phyloP scores from a whole-genome alignment of 2,797 vertebrate genomes.

The Macrochelys suwanniensis region DNA sequence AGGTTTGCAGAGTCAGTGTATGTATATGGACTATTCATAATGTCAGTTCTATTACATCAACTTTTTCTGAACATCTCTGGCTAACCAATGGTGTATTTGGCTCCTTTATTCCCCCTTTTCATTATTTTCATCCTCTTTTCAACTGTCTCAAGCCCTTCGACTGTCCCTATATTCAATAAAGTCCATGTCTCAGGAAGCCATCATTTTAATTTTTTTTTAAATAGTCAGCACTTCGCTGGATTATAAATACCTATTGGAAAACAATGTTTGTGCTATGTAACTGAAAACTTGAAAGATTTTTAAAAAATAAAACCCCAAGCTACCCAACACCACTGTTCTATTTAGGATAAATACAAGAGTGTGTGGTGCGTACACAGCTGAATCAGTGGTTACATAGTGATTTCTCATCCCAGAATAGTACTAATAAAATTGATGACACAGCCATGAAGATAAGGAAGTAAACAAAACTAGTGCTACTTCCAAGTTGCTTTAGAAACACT shows the following conservation, averaged over 20 bases:
- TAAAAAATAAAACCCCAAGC: neutral
- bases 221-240: neutral
- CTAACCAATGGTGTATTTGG: neutral
- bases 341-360: neutral
- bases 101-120: neutral
- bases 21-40: fast-evolving
- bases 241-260: neutral
- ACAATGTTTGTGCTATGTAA: neutral
- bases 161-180: neutral
- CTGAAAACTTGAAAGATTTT: neutral
- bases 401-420: slow-evolving; percentile 1
- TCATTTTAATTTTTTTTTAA: neutral
- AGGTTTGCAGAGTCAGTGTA: neutral
- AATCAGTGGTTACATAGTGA: neutral
- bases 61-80: neutral
- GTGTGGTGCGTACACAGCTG: neutral
- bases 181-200: neutral
- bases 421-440: neutral
- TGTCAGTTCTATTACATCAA: fast-evolving
- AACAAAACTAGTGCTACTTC: neutral
- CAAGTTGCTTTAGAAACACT: neutral
- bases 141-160: neutral
- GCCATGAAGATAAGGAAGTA: neutral
- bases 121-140: neutral
- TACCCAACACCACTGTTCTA: neutral